phyloP scores from a whole-genome alignment of 2,888 invertebrate genomes.

The Halocaridina rubra region DNA sequence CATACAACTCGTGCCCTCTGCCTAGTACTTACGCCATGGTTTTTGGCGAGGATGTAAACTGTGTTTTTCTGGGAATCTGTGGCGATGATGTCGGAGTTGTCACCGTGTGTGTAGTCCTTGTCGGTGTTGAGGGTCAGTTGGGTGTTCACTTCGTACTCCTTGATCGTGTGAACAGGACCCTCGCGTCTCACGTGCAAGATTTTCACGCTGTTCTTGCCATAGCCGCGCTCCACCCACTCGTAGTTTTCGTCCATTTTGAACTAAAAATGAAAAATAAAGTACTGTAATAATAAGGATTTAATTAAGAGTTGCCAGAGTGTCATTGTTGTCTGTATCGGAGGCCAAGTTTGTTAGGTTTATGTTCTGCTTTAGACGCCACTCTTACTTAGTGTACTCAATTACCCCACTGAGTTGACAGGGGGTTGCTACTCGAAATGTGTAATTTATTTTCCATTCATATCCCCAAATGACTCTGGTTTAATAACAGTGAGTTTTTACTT shows the following conservation, averaged over 20 bases:
- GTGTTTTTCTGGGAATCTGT: conserved; percentile 88
- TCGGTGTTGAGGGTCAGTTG: conserved; percentile 78
- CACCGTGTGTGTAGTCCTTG: conserved; percentile 79
- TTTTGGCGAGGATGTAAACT: conserved; percentile 82
- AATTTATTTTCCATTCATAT: too few relatives aligned
- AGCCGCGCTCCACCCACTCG: conserved; percentile 76
- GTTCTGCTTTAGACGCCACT: too few relatives aligned
- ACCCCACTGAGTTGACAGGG: too few relatives aligned
- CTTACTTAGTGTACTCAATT: too few relatives aligned
- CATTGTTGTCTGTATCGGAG: neutral
- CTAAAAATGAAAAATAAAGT: neutral
- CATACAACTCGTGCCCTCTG: too few relatives aligned
- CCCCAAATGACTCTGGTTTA: too few relatives aligned
- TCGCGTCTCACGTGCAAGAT: conserved; percentile 79
- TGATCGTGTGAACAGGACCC: conserved; percentile 77
- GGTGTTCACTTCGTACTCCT: conserved; percentile 81
- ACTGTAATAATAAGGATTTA: neutral
- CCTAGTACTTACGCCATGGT: conserved; percentile 77
- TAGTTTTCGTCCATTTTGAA: conserved; percentile 67
- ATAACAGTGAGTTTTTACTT: too few relatives aligned
- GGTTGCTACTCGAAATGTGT: too few relatives aligned
- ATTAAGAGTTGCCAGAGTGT: neutral
- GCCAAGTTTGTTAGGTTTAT: too few relatives aligned
- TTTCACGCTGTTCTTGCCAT: conserved; percentile 82
- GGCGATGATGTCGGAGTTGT: conserved; percentile 83